Evolutionary conservation across 1,140 invertebrate genomes (phyloP).

Genomic region (Bombus pyrosoma): DNA sequence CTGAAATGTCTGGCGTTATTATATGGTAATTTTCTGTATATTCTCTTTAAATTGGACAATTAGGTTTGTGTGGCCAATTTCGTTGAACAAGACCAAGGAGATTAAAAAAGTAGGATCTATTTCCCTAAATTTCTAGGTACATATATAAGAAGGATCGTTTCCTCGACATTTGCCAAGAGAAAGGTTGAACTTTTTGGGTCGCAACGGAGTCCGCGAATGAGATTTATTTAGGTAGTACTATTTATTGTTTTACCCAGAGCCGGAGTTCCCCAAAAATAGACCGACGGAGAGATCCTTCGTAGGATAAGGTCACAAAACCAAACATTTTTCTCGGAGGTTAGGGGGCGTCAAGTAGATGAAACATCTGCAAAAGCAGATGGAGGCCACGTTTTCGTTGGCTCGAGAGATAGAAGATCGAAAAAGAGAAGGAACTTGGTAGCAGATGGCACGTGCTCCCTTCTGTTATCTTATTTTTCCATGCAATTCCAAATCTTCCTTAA

Average conservation of each 20-base stretch:
- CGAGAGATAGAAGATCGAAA: slow-evolving; percentile 39
- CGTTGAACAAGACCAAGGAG: background rate
- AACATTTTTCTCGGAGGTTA: slow-evolving; percentile 47
- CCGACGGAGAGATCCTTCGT: slow-evolving; percentile 4
- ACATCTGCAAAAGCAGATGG: slow-evolving; percentile 70
- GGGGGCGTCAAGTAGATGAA: slow-evolving; percentile 38
- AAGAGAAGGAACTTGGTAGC: slow-evolving; percentile 11
- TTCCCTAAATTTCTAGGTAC: background rate
- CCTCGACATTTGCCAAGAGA: background rate
- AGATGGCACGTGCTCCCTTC: slow-evolving; percentile 57
- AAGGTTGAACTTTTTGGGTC: background rate
- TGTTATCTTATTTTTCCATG: slow-evolving; percentile 55
- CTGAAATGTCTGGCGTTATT: background rate
- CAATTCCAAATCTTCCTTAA: slow-evolving; percentile 38
- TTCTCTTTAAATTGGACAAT: background rate
- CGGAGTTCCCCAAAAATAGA: background rate
- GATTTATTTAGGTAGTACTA: slow-evolving; percentile 34
- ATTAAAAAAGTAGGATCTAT: background rate
- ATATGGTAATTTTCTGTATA: background rate
- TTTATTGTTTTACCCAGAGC: slow-evolving; percentile 44
- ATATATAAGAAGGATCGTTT: background rate
- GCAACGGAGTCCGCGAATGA: background rate
- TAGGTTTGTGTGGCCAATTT: background rate
- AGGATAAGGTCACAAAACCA: slow-evolving; percentile 27
- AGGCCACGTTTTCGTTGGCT: slow-evolving; percentile 41